A percentile compares a stretch with the other conserved stretches of the same genome.
Conservation (phyloP, 2,113 vertebrate species). For the Corythornis cristatus region DNA sequence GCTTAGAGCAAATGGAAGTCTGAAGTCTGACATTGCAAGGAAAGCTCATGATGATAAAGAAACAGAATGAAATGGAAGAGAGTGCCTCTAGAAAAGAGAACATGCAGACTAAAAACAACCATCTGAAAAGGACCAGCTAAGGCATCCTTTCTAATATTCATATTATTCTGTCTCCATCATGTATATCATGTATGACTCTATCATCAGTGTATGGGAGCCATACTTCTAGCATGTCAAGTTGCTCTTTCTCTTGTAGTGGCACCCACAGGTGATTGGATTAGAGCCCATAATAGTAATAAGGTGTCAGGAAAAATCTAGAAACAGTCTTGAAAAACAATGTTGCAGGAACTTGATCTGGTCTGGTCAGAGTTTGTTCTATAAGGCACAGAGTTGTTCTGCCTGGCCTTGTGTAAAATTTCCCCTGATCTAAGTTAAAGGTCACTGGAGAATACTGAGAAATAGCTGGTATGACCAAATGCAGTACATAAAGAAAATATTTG, state of each 20-base stretch:
- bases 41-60: not conserved
- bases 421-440: not conserved
- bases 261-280: not conserved
- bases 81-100: not conserved
- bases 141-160: not conserved
- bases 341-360: not conserved
- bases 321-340: not conserved
- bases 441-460: not conserved
- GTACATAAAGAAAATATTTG: not conserved
- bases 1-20: not conserved
- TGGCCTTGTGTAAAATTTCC: fast-evolving
- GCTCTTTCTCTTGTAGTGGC: not conserved
- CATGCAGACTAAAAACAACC: not conserved
- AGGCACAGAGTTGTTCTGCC: not conserved
- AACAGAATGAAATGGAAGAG: not conserved
- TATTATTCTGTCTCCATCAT: not conserved
- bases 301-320: not conserved
- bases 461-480: not conserved
- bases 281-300: not conserved
- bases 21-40: not conserved
- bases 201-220: not conserved
- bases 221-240: not conserved
- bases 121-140: not conserved
- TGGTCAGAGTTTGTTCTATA: not conserved
- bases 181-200: not conserved